Percentiles rank a stretch among this genome's conserved stretches.
phyloP scores from a whole-genome alignment of 2,888 invertebrate genomes.

The Andrena dorsata region DNA sequence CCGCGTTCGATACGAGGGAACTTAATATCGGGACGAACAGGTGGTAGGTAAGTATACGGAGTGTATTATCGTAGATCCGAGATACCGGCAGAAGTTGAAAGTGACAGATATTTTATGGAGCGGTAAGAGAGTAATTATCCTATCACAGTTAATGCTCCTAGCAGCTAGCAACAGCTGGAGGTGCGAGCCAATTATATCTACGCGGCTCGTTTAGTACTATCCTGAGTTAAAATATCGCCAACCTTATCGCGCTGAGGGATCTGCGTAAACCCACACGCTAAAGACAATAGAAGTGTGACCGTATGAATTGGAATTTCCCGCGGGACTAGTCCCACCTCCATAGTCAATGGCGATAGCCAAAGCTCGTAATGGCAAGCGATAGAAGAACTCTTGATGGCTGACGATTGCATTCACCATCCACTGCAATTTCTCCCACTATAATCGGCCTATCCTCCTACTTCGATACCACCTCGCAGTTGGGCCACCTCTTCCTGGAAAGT shows the following conservation, averaged over 20 bases:
- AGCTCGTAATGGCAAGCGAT: slow-evolving; percentile 16
- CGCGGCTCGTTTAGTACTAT: too few species aligned
- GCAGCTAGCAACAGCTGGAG: too few species aligned
- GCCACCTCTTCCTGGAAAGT: slow-evolving; percentile 68
- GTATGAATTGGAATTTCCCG: background rate
- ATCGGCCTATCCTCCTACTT: slow-evolving; percentile 59
- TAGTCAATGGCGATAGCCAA: slow-evolving; percentile 14
- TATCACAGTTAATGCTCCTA: too few species aligned
- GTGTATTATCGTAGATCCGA: too few species aligned
- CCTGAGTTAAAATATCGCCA: too few species aligned
- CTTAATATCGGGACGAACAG: background rate
- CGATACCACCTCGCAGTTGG: slow-evolving; percentile 41
- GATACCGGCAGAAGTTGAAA: too few species aligned
- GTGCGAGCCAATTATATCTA: too few species aligned
- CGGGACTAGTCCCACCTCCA: background rate
- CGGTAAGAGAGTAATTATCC: too few species aligned
- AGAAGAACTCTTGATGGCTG: slow-evolving; percentile 66
- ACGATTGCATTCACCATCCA: slow-evolving; percentile 65
- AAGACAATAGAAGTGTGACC: background rate
- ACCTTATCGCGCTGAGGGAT: too few species aligned
- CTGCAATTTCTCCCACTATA: slow-evolving; percentile 67
- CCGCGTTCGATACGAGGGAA: background rate
- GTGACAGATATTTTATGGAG: too few species aligned
- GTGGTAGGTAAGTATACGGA: background rate
- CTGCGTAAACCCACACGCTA: background rate